Evolutionary conservation across 2,113 vertebrate species (phyloP).

Genomic region (Pelodiscus sinensis): DNA sequence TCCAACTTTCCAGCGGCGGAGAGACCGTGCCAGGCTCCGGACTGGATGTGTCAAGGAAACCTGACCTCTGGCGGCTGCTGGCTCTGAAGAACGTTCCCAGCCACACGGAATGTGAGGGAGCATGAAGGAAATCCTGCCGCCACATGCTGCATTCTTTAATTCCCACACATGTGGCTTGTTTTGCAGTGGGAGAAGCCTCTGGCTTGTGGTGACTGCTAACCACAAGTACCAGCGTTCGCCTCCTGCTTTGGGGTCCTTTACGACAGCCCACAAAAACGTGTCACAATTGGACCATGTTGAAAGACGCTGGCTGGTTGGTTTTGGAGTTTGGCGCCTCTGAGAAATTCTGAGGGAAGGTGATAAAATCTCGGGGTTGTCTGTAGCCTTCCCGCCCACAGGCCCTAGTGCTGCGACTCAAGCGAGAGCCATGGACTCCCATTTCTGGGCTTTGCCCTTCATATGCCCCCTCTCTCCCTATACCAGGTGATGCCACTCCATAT

Average conservation of each 20-base stretch:
- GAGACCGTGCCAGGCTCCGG: not conserved
- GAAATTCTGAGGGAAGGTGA: constrained; percentile 21
- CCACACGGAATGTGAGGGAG: not conserved
- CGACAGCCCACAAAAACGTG: constrained; percentile 60
- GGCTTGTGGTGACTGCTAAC: constrained; percentile 64
- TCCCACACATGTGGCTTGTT: constrained; percentile 59
- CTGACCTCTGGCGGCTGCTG: not conserved
- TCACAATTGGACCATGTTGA: constrained; percentile 39
- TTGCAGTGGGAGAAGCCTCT: constrained; percentile 67
- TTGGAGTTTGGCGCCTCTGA: constrained; percentile 1
- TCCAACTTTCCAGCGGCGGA: not conserved
- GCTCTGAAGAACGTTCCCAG: not conserved
- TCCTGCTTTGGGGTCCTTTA: constrained; percentile 66
- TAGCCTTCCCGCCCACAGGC: constrained; percentile 42
- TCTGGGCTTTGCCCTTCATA: not conserved
- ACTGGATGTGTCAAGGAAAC: not conserved
- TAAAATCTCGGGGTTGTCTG: constrained; percentile 40
- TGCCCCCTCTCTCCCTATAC: no score
- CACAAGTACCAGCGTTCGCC: constrained; percentile 64
- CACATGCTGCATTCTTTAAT: not conserved
- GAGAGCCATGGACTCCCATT: not conserved
- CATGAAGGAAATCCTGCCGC: not conserved
- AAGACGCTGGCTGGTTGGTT: constrained; percentile 43
- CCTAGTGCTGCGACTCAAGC: not conserved
- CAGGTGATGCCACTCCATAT: not conserved